These are phyloP conservation scores for Alviniconcha strummeri DNA, from an alignment of 2,888 invertebrate genomes.

Conservation along the genomic window DNA sequence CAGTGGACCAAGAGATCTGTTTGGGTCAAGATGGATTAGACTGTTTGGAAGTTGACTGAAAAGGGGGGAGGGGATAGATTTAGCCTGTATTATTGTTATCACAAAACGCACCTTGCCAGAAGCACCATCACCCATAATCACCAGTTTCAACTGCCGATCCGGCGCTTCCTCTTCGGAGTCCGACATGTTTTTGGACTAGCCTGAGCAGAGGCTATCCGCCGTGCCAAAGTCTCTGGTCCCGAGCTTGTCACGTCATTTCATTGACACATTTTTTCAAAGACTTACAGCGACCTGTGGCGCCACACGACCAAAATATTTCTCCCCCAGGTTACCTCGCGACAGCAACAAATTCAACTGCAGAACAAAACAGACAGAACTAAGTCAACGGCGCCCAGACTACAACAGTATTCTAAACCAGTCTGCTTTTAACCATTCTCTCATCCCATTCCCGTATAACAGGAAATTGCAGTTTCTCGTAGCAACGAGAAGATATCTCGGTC, in stretches of 20 bases:
- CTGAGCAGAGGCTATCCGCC: neutral
- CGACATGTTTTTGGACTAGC: constrained; percentile 59
- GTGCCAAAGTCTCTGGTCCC: neutral
- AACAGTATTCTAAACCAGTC: neutral
- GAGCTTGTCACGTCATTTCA: neutral
- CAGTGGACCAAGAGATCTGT: no score
- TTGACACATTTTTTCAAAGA: neutral
- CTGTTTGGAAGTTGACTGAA: no score
- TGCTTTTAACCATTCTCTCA: no score
- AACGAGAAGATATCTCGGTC: constrained; percentile 22
- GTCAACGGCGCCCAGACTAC: neutral
- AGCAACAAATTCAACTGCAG: neutral
- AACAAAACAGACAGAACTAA: neutral
- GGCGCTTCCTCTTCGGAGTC: constrained; percentile 71
- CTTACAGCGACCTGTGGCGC: neutral
- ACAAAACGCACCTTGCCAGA: constrained; percentile 84
- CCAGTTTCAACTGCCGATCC: constrained; percentile 82
- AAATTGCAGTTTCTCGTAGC: constrained; percentile 25
- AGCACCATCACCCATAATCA: constrained; percentile 86
- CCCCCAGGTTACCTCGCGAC: constrained; percentile 1
- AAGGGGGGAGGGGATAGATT: no score
- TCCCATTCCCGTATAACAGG: neutral
- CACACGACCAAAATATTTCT: neutral
- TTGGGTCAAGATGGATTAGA: no score
- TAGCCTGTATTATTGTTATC: no score